These are phyloP conservation scores for Euura saliciscinereae DNA, from an alignment of 1,140 invertebrate species.

Conservation along the genomic window DNA sequence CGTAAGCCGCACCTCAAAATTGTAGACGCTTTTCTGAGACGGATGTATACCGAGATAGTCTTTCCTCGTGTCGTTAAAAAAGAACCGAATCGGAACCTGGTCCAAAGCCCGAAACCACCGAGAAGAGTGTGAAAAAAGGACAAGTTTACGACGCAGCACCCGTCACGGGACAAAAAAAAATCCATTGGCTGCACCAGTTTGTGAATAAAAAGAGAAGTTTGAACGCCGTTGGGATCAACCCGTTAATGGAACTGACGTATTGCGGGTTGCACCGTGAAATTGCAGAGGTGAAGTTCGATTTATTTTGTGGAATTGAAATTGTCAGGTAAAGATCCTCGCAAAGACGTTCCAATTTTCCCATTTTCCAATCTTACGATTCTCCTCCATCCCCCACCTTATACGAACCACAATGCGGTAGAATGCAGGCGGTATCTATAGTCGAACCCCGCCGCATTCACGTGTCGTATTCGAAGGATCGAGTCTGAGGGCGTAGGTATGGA, in stretches of 20 bases:
- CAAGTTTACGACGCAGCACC: not conserved
- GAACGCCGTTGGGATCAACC: not conserved
- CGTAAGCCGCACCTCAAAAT: not conserved
- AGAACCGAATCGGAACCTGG: too few species aligned
- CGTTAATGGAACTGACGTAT: not conserved
- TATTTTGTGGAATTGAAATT: not conserved
- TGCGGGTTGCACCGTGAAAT: not conserved
- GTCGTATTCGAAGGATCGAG: not conserved
- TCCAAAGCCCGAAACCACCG: too few species aligned
- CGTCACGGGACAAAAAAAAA: not conserved
- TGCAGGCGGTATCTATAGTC: not conserved
- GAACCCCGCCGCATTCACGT: not conserved
- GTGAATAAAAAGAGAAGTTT: too few species aligned
- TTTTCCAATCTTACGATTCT: not conserved
- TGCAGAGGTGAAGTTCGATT: not conserved
- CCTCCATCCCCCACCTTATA: too few species aligned
- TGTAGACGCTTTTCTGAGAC: too few species aligned
- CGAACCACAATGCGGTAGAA: not conserved
- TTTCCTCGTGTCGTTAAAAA: too few species aligned
- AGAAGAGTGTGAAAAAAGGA: not conserved
- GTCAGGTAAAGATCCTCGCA: not conserved
- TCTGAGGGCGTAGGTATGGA: not conserved
- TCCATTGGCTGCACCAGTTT: not conserved
- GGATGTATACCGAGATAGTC: too few species aligned
- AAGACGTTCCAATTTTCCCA: not conserved